These are phyloP conservation scores for Tinea pellionella DNA, from an alignment of 2,888 invertebrate genomes.

Conservation along the genomic window DNA sequence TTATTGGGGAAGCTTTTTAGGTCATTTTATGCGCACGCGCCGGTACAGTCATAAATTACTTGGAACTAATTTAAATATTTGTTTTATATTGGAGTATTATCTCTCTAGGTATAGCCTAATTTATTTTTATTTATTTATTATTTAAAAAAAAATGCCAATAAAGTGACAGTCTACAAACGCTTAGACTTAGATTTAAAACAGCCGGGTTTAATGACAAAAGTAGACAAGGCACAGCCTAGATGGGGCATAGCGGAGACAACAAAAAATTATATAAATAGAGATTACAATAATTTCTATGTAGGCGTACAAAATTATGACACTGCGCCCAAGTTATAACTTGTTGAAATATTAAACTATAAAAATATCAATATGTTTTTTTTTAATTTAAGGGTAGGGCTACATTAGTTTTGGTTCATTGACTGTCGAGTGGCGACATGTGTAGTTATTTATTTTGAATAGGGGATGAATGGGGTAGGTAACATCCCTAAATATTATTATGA, in stretches of 20 bases:
- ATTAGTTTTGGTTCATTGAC: background rate
- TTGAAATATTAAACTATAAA: background rate
- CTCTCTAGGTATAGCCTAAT: background rate
- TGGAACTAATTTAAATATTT: conserved; percentile 62
- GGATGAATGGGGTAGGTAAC: background rate
- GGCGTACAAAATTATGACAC: too few relatives aligned
- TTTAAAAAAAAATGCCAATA: too few relatives aligned
- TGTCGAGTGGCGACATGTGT: background rate
- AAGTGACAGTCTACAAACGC: too few relatives aligned
- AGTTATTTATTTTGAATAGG: background rate
- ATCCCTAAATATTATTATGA: background rate
- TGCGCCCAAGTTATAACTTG: background rate
- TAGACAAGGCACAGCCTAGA: too few relatives aligned
- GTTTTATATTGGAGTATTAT: conserved; percentile 21
- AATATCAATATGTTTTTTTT: background rate
- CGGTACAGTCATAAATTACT: conserved; percentile 63
- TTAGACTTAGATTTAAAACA: too few relatives aligned
- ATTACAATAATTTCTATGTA: too few relatives aligned
- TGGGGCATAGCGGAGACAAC: too few relatives aligned
- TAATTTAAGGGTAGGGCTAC: background rate
- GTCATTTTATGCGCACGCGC: conserved; percentile 44
- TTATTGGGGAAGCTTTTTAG: conserved; percentile 34
- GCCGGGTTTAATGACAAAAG: too few relatives aligned
- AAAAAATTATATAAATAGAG: too few relatives aligned
- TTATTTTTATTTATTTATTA: background rate